Evolutionary conservation across 2,113 vertebrate genomes (phyloP), one percentile per base, ranked within the genome.

Genomic region (Toxostoma redivivum): DNA sequence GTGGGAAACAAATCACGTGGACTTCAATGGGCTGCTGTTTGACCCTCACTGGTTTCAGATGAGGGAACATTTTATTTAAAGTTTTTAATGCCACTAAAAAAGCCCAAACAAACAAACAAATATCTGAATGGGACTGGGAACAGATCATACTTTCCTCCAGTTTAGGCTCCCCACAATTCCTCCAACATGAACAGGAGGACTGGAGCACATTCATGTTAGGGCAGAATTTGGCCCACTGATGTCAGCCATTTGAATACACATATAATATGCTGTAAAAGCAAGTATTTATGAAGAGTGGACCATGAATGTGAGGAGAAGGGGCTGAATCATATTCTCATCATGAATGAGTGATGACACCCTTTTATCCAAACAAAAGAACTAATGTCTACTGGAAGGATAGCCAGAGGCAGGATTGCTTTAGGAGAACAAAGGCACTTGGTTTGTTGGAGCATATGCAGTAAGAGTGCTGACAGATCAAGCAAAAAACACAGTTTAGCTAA

Each of bases 321-420:
- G 72, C 69, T 97, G 92, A 96, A 96, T 95, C 94, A 93, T 97
- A 92, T 84, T 95, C 86, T 94, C 72, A 78, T 86, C 20, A 0
- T 78, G 93, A 97, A 92, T 81, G 90, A 96, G 90, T 88, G 93
- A 93, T 96, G 94, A 94, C 92, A 96, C 53, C 17, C 93, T 95
- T 96, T 93, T 93, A 94, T 90, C 80, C 88, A 96, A 97, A 96
- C 94, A 96, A 97, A 94, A 94, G 92, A 93, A 93, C 71, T 92
- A 90, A 96, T 94, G 94, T 96, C 92, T 96, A 96, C 86, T 95
- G 90, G 76, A 96, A 95, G 94, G 86, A 93, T 27, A 69, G 92
- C 94, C 90, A 45, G 40, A 25, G 92, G 96, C 96, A 93, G 72
- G 81, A 90, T 94, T 94, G 86, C 93, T 96, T 96, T 93, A 95